Conservation (phyloP, 2,888 invertebrate genomes). For the Aphrophora alni region DNA sequence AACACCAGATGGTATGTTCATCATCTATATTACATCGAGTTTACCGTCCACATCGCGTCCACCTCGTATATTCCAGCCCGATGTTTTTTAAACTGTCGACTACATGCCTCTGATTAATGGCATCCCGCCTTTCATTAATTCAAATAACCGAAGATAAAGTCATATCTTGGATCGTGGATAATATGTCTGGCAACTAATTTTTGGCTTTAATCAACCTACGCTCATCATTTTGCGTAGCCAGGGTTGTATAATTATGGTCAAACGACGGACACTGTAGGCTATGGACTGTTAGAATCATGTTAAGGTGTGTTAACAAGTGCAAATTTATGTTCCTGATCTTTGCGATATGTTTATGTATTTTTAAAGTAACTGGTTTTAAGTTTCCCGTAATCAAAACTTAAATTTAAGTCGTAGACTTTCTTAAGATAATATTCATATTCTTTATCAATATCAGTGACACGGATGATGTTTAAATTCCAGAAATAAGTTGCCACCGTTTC, state of each 20-base stretch:
- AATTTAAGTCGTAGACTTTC: too few species aligned
- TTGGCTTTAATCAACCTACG: slow-evolving; percentile 14
- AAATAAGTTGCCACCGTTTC: too few species aligned
- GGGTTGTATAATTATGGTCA: neutral
- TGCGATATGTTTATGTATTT: neutral
- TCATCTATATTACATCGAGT: neutral
- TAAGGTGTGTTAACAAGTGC: neutral
- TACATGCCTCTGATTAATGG: slow-evolving; percentile 28
- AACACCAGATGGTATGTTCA: neutral
- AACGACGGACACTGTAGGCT: neutral
- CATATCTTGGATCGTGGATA: slow-evolving; percentile 11
- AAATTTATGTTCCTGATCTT: neutral
- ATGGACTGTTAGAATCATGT: neutral
- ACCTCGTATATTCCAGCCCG: too few species aligned
- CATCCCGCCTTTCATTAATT: slow-evolving; percentile 34
- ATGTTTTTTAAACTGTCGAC: slow-evolving; percentile 24
- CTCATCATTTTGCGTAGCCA: neutral
- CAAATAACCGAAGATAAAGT: slow-evolving; percentile 33
- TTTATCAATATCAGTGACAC: too few species aligned
- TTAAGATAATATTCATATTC: too few species aligned
- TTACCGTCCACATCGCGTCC: too few species aligned
- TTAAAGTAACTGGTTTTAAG: too few species aligned
- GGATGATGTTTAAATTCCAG: too few species aligned
- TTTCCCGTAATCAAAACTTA: too few species aligned
- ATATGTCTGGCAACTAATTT: slow-evolving; percentile 33